These are phyloP conservation scores for Silurus meridionalis DNA, from an alignment of 2,113 vertebrate species.

Conservation along the genomic window DNA sequence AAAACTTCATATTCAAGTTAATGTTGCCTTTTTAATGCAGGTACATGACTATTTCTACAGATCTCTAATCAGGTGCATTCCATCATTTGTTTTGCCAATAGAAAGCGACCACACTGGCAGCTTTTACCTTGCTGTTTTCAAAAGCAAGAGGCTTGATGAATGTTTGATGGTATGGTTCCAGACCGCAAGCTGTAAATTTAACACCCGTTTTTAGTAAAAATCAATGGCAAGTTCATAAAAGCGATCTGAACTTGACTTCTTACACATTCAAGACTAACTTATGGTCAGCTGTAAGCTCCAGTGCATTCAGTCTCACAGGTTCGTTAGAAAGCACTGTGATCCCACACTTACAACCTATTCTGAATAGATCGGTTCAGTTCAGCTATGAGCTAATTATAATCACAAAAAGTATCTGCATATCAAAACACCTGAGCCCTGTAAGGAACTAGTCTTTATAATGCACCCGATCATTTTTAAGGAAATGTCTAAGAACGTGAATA, in stretches of 20 bases:
- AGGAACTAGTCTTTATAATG: neutral
- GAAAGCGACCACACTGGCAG: neutral
- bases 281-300: neutral
- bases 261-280: neutral
- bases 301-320: too few relatives aligned
- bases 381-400: neutral
- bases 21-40: constrained; percentile 9
- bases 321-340: neutral
- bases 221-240: neutral
- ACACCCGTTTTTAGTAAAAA: neutral
- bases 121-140: neutral
- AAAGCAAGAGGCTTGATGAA: neutral
- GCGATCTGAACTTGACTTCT: neutral
- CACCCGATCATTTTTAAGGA: neutral
- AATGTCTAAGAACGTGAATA: neutral
- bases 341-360: neutral
- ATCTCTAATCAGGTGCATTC: neutral
- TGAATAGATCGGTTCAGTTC: neutral
- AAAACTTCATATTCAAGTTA: too few relatives aligned
- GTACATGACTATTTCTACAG: neutral
- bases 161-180: neutral
- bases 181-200: neutral
- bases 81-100: neutral
- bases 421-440: neutral
- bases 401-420: neutral